Evolutionary conservation across 2,888 invertebrate genomes (phyloP).

Genomic region (Gymnosoma rotundatum): DNA sequence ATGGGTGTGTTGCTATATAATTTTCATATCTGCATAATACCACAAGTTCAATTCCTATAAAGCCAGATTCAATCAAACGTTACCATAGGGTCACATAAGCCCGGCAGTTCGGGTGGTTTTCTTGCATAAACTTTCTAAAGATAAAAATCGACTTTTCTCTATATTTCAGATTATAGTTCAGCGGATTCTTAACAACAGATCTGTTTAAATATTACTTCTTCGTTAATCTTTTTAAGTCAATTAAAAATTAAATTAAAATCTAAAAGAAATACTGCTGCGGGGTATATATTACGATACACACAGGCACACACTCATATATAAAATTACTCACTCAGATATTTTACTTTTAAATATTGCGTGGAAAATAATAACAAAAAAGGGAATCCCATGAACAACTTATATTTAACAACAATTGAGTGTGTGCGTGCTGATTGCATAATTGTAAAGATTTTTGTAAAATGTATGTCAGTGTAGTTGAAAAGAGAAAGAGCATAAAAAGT

Average conservation of each 20-base stretch:
- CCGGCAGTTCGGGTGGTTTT: neutral
- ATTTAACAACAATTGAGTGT: slow-evolving; percentile 22
- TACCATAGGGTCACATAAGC: neutral
- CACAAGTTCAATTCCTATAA: slow-evolving; percentile 60
- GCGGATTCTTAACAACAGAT: no score
- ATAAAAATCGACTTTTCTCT: no score
- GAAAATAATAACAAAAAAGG: slow-evolving; percentile 24
- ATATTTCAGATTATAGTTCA: no score
- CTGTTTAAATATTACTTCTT: no score
- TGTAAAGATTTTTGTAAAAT: slow-evolving; percentile 37
- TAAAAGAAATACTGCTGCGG: neutral
- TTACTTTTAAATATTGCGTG: slow-evolving; percentile 14
- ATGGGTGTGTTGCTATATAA: slow-evolving; percentile 29
- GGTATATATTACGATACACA: neutral
- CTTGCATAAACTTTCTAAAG: no score
- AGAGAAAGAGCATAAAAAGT: slow-evolving; percentile 19
- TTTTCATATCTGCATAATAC: slow-evolving; percentile 66
- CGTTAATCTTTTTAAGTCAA: no score
- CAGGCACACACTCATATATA: neutral
- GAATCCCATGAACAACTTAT: slow-evolving; percentile 42
- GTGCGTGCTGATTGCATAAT: slow-evolving; percentile 49
- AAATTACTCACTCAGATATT: slow-evolving; percentile 13
- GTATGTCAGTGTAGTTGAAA: slow-evolving; percentile 40
- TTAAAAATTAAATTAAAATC: no score
- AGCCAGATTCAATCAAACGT: slow-evolving; percentile 55